Conservation (phyloP, 92 coral and sea anemone genomes). For the Paragorgia papillata region DNA sequence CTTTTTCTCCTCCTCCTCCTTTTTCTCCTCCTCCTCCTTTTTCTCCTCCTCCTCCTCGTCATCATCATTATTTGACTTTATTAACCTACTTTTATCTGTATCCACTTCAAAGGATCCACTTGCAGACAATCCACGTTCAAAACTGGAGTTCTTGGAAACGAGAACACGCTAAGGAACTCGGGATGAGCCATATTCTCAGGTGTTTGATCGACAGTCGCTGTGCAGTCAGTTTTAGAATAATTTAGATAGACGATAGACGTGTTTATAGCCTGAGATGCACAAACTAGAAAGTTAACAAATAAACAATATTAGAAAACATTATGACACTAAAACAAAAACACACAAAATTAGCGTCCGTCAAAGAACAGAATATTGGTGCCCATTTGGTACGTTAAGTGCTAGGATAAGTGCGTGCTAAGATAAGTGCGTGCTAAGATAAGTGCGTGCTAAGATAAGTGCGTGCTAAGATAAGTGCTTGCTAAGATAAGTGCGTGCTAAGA, state of each 20-base stretch:
- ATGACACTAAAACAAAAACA: background rate
- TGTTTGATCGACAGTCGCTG: background rate
- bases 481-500: no score
- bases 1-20: no score
- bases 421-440: no score
- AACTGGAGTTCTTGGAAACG: slow-evolving; percentile 22
- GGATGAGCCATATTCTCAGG: background rate
- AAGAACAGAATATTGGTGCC: no score
- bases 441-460: no score
- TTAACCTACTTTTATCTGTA: slow-evolving; percentile 6
- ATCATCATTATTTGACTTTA: no score
- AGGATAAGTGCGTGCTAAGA: no score
- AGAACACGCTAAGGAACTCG: slow-evolving; percentile 14
- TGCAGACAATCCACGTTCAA: slow-evolving; percentile 1
- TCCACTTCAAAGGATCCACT: slow-evolving; percentile 9
- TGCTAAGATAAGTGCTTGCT: no score
- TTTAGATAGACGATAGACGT: background rate
- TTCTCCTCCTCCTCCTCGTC: no score
- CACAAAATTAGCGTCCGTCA: no score
- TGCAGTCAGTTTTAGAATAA: background rate
- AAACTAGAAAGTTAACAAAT: background rate
- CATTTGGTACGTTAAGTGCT: no score
- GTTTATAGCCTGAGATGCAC: background rate
- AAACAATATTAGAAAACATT: background rate
- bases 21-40: no score